Evolutionary conservation across 2,113 vertebrate genomes (phyloP), one percentile per base, ranked within the genome.

Genomic region (Rutilus rutilus): DNA sequence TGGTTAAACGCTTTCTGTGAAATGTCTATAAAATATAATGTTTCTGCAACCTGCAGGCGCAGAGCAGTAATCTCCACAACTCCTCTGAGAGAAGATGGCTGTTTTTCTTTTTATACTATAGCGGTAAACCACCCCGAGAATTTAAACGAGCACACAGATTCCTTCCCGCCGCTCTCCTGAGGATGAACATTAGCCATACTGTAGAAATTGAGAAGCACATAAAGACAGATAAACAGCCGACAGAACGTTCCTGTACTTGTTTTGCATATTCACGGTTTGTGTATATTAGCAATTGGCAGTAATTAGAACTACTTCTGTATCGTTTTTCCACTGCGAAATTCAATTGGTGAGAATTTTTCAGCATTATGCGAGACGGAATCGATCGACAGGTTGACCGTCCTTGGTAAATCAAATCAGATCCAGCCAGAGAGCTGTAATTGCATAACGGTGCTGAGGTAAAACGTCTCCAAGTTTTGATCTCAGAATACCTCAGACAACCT

Each of bases 1-100:
- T 60, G 59, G 42, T 74, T 84, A 79, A 86, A 83, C 60, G 67
- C 47, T 83, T 83, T 52, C 75, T 64, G 64, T 60, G 75, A 74
- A 84, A 84, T 39, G 65, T 78, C 75, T 88, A 83, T 86, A 88
- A 71, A 64, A 33, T 80, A 71, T 86, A 86, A 84, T 83, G 75
- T 84, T 83, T 83, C 84, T 45, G 42, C 45, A 79, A 64, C 74
- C 85, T 82, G 84, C 45, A n/a, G 81, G 75, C 75, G 11, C 50
- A 77, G 25, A 85, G 79, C 60, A 67, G 60, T 78, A 77, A 76
- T 75, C 78, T 78, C 33, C 39, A n/a, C 39, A 80, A 69, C 11
- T 74, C 77, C 74, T 52, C 79, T 57, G 87, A 60, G 73, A 80
- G 74, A 82, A 47, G 73, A 65, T 57, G 60, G 65, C 84, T 47